Conservation (phyloP, 2,113 vertebrate species). For the Eonycteris spelaea region DNA sequence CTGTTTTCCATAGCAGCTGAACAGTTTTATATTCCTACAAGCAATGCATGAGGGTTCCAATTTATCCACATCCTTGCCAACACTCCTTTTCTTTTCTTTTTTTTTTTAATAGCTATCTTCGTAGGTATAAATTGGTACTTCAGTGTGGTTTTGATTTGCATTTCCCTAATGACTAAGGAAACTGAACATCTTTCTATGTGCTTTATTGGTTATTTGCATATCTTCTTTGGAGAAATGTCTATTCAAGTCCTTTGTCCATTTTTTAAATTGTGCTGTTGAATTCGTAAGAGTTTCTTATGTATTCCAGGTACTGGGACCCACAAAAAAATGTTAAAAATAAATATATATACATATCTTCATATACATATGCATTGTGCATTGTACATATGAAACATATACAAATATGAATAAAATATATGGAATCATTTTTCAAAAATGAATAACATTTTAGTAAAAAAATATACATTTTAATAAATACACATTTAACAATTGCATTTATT, state of each 20-base stretch:
- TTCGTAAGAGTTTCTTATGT: not conserved
- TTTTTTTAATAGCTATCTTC: not conserved
- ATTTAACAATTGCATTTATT: not conserved
- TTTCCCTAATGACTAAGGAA: not conserved
- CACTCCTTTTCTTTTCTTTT: not conserved
- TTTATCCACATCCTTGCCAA: not conserved
- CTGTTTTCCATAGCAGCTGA: not conserved
- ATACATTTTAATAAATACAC: not conserved
- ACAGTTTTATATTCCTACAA: not conserved
- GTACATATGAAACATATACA: not conserved
- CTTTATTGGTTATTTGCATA: not conserved
- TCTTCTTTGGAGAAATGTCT: not conserved
- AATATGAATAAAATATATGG: not conserved
- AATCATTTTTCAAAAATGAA: not conserved
- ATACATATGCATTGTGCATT: not conserved
- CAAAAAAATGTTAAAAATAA: not conserved
- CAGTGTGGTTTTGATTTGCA: not conserved
- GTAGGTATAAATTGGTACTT: not conserved
- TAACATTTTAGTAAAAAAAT: not conserved
- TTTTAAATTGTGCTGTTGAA: not conserved
- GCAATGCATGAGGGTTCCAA: not conserved
- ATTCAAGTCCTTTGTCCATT: not conserved
- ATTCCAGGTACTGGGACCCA: not conserved
- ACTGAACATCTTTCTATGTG: not conserved
- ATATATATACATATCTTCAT: not conserved